A percentile compares a stretch with the other conserved stretches of the same genome.
phyloP scores from a whole-genome alignment of 2,113 vertebrate species.

The Ptilonorhynchus violaceus region DNA sequence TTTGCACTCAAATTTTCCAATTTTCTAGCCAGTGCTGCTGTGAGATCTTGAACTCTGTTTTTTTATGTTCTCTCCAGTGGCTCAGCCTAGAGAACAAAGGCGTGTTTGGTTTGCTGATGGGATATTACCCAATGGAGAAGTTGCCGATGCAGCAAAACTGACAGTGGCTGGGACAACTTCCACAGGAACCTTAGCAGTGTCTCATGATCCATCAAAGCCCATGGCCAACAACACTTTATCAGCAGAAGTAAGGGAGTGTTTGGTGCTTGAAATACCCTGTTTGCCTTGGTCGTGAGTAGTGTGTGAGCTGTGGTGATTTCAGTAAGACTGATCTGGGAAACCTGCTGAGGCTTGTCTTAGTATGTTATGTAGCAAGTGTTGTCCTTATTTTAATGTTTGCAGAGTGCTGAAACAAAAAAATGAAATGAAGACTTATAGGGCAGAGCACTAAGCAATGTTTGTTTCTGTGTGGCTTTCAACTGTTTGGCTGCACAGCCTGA shows the following conservation, averaged over 20 bases:
- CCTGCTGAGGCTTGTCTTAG: background rate
- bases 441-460: background rate
- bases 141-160: slow-evolving; percentile 86
- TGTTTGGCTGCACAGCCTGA: background rate
- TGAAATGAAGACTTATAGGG: background rate
- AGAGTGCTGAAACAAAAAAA: background rate
- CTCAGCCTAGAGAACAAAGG: slow-evolving; percentile 88
- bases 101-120: slow-evolving; percentile 98
- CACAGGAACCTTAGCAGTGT: slow-evolving; percentile 78
- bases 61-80: slow-evolving; percentile 60
- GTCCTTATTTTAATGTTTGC: background rate
- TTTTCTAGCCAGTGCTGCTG: background rate
- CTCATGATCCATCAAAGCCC: slow-evolving; percentile 82
- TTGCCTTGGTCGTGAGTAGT: background rate
- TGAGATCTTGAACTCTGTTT: background rate
- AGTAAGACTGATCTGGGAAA: background rate
- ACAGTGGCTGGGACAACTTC: slow-evolving; percentile 77
- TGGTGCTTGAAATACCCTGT: background rate
- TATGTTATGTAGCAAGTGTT: background rate
- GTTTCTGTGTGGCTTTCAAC: background rate
- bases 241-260: slow-evolving; percentile 79
- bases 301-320: background rate
- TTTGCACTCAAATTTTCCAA: background rate
- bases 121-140: slow-evolving; percentile 92
- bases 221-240: slow-evolving; percentile 71